Evolutionary conservation across 1,140 invertebrate genomes (phyloP).

Genomic region (Teleopsis dalmanni): DNA sequence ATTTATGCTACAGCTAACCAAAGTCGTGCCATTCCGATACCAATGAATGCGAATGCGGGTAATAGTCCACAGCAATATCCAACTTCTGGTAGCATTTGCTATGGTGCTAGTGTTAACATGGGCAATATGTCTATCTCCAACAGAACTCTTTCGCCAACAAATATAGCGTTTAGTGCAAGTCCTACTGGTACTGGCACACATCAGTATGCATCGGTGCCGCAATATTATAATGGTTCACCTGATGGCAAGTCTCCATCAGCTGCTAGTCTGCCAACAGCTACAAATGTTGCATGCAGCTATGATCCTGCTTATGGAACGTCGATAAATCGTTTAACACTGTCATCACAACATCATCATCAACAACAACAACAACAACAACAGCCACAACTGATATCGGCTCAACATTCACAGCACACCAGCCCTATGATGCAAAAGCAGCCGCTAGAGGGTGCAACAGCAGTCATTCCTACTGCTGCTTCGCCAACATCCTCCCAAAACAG

Average conservation of each 20-base stretch:
- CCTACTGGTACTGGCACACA: conserved; percentile 24
- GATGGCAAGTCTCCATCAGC: conserved; percentile 15
- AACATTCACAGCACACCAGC: background rate
- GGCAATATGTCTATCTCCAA: conserved; percentile 6
- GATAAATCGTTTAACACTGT: conserved; percentile 24
- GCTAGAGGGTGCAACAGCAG: conserved; percentile 7
- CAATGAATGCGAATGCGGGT: conserved; percentile 29
- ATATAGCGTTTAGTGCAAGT: conserved; percentile 29
- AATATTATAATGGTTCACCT: conserved; percentile 35
- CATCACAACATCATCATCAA: conserved; percentile 5
- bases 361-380: conserved; percentile 12
- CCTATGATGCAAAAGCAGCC: background rate
- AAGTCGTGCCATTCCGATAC: conserved; percentile 32
- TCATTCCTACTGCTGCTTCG: conserved; percentile 5
- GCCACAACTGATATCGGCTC: background rate
- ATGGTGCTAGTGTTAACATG: background rate
- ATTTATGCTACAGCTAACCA: conserved; percentile 16
- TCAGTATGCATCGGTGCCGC: conserved; percentile 31
- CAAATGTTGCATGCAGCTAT: conserved; percentile 25
- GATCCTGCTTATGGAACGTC: conserved; percentile 25
- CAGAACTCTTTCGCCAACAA: background rate
- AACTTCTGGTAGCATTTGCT: background rate
- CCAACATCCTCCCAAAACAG: conserved; percentile 11
- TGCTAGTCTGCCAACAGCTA: background rate
- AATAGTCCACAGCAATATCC: conserved; percentile 32